These are phyloP conservation scores for Dermatemys mawii DNA, from an alignment of 2,113 vertebrate species.

Conservation along the genomic window DNA sequence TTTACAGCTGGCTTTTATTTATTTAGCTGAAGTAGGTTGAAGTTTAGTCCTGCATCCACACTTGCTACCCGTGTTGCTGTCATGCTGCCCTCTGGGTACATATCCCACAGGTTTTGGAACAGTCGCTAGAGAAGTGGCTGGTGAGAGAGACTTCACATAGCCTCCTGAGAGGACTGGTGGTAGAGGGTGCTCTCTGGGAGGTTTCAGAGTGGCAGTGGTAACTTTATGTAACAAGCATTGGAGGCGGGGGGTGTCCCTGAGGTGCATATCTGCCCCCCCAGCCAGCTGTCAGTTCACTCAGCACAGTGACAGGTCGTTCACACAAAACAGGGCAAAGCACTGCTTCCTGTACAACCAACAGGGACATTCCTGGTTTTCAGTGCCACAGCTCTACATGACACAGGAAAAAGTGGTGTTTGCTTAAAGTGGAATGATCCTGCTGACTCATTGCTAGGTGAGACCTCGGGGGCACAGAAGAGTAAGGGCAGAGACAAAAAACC, in stretches of 20 bases:
- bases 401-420: neutral
- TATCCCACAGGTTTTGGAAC: neutral
- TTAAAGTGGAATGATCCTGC: neutral
- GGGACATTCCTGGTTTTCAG: neutral
- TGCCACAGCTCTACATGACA: conserved; percentile 6
- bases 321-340: neutral
- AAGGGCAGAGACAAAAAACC: too few relatives aligned
- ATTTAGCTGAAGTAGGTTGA: neutral
- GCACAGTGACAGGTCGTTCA: neutral
- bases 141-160: neutral
- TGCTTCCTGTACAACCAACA: neutral
- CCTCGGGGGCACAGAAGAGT: too few relatives aligned
- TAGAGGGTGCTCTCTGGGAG: neutral
- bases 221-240: neutral
- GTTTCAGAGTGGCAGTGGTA: neutral
- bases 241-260: neutral
- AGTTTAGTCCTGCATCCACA: neutral
- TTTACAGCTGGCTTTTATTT: neutral
- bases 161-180: neutral
- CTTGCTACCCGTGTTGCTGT: neutral
- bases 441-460: neutral
- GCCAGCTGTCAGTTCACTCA: neutral
- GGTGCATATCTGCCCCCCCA: neutral
- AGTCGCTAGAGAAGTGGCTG: neutral
- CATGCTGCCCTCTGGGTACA: neutral